Evolutionary conservation across 2,113 vertebrate genomes (phyloP), one percentile per base, ranked within the genome.

Genomic region (Apeltes quadracus): DNA sequence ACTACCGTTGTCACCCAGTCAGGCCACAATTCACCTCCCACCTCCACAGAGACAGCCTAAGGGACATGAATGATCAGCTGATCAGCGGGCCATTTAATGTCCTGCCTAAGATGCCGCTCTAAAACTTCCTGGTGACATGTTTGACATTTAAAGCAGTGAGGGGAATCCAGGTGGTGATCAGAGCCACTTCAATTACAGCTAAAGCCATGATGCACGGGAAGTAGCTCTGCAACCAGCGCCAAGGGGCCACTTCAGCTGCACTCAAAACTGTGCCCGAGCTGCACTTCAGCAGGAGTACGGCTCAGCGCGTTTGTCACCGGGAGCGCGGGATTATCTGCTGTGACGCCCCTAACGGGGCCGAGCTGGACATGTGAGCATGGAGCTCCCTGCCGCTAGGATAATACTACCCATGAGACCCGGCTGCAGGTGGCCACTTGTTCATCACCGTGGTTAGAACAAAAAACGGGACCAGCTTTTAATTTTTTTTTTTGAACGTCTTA

Each of bases 311-410:
- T 50, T 53, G 63, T 71, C 75, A 43, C 41, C 25, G 20, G 2
- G 39, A 75, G 65, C 50, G 41, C 34, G 43, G 68, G 76, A 87
- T 82, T 76, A 84, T 34, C 64, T 25, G 51, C 69, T 22, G 57
- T 5, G 59, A 75, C 62, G 79, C 63, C 80, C 81, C 51, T 20
- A 67, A 44, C 1, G 48, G 58, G 61, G 65, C 59, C n/a, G 70
- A 74, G 54, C 29, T 38, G 72, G 67, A 84, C 74, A 77, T 46
- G 62, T 25, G 61, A 81, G 57, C 72, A 20, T 7, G 50, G 12
- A 41, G 57, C 66, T 70, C 64, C 69, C 48, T 12, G 22, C 62
- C 51, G 29, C 61, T 70, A 51, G 23, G 77, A 62, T 73, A 50
- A 72, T 38, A 61, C 18, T 27, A 48, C 55, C 22, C 75, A 54